These are phyloP conservation scores for Drosophila sucinea DNA, from an alignment of 1,140 invertebrate genomes.

Conservation along the genomic window DNA sequence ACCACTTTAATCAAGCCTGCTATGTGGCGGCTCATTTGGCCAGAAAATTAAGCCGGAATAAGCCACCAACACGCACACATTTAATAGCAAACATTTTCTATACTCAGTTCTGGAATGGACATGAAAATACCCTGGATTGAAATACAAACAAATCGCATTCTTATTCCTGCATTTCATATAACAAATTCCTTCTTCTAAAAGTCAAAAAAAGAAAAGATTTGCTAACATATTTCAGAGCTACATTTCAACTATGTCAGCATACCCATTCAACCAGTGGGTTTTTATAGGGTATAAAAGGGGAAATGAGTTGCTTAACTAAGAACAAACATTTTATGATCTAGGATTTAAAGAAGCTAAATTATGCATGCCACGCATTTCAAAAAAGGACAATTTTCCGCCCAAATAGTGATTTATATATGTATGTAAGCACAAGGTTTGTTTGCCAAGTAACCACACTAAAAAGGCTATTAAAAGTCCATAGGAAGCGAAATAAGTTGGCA, in stretches of 20 bases:
- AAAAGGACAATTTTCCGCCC: not conserved
- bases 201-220: too few species aligned
- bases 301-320: conserved; percentile 52
- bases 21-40: conserved; percentile 55
- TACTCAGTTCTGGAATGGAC: not conserved
- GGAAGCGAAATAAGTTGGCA: too few species aligned
- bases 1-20: conserved; percentile 70
- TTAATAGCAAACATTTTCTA: conserved; percentile 53
- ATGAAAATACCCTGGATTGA: not conserved
- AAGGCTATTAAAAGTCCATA: too few species aligned
- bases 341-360: conserved; percentile 27
- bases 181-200: too few species aligned
- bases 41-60: conserved; percentile 61
- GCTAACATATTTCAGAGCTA: too few species aligned
- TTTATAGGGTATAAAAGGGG: not conserved
- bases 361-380: conserved; percentile 26
- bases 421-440: not conserved
- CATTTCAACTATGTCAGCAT: not conserved
- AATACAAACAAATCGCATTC: too few species aligned
- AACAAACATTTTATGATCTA: conserved; percentile 64
- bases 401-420: not conserved
- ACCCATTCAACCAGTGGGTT: not conserved
- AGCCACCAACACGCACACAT: conserved; percentile 65
- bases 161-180: too few species aligned
- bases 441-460: too few species aligned